Evolutionary conservation across 1,140 invertebrate species (phyloP).

Genomic region (Anadara kagoshimensis): DNA sequence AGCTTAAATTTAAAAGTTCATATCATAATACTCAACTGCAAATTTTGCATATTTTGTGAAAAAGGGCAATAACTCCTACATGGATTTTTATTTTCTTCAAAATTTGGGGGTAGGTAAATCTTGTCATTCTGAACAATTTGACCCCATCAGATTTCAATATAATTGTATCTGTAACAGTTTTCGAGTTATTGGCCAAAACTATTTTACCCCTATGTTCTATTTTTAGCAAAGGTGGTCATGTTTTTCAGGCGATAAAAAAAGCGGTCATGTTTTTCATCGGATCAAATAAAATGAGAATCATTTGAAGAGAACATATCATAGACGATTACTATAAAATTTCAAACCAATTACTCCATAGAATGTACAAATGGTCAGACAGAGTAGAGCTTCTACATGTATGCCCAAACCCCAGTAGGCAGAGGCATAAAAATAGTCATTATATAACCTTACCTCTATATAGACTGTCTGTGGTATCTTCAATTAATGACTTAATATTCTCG

Average conservation of each 20-base stretch:
- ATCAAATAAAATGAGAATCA: slow-evolving; percentile 13
- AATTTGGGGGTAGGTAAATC: background rate
- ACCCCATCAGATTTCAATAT: background rate
- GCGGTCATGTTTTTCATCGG: background rate
- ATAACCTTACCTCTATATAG: slow-evolving; percentile 11
- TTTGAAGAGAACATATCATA: slow-evolving; percentile 6
- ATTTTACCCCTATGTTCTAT: slow-evolving; percentile 12
- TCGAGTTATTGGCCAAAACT: background rate
- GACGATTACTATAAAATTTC: slow-evolving; percentile 11
- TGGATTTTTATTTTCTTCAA: slow-evolving; percentile 1
- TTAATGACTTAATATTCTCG: slow-evolving; percentile 4
- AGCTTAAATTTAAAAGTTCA: slow-evolving; percentile 15
- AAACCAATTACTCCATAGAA: slow-evolving; percentile 13
- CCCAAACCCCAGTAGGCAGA: slow-evolving; percentile 9
- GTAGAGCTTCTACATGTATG: slow-evolving; percentile 12
- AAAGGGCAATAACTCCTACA: slow-evolving; percentile 10
- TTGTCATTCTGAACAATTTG: slow-evolving; percentile 12
- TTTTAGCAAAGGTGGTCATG: slow-evolving; percentile 1
- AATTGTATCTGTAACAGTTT: slow-evolving; percentile 7
- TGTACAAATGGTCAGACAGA: slow-evolving; percentile 10
- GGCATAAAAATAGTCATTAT: slow-evolving; percentile 5
- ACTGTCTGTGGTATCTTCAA: slow-evolving; percentile 10
- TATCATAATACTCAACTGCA: slow-evolving; percentile 11
- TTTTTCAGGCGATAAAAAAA: background rate
- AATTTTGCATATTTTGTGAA: background rate